A percentile compares a stretch with the other conserved stretches of the same genome.
Evolutionary conservation across 2,113 vertebrate species (phyloP).

Genomic region (Caracal caracal): DNA sequence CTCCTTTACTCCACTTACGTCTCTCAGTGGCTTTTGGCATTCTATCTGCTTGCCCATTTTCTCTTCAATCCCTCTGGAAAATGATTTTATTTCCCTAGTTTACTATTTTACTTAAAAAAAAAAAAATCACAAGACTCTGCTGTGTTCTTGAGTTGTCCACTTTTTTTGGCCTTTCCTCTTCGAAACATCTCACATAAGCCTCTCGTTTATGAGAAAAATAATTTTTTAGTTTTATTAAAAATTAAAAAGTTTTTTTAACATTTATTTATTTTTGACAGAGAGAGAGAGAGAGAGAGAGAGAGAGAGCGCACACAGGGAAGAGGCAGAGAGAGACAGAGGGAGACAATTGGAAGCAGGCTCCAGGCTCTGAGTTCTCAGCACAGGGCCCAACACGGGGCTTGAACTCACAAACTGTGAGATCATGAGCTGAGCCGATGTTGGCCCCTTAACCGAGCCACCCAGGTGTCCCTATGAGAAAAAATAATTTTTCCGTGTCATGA

Average conservation of each 20-base stretch:
- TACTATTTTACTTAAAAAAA: constrained; percentile 54
- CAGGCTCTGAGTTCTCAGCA: too few relatives aligned
- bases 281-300: too few relatives aligned
- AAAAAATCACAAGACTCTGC: background rate
- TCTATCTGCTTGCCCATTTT: constrained; percentile 52
- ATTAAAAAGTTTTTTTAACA: too few relatives aligned
- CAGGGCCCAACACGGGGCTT: too few relatives aligned
- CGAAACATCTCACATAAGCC: background rate
- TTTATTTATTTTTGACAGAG: too few relatives aligned
- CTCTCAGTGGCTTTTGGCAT: constrained; percentile 35
- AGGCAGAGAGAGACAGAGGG: too few relatives aligned
- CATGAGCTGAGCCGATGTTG: too few relatives aligned
- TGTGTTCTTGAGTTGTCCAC: background rate
- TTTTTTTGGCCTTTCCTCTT: constrained; percentile 12
- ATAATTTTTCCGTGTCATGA: background rate
- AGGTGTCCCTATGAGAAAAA: background rate
- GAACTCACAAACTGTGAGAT: too few relatives aligned
- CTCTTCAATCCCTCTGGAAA: constrained; percentile 39
- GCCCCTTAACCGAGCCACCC: too few relatives aligned
- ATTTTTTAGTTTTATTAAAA: background rate
- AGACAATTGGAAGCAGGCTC: too few relatives aligned
- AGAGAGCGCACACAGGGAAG: too few relatives aligned
- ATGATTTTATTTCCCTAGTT: background rate
- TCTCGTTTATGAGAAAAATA: background rate
- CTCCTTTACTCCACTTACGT: background rate